Percentiles rank a stretch among this genome's conserved stretches.
Evolutionary conservation across 2,888 invertebrate species (phyloP).

Genomic region (Petrophora chlorosata): DNA sequence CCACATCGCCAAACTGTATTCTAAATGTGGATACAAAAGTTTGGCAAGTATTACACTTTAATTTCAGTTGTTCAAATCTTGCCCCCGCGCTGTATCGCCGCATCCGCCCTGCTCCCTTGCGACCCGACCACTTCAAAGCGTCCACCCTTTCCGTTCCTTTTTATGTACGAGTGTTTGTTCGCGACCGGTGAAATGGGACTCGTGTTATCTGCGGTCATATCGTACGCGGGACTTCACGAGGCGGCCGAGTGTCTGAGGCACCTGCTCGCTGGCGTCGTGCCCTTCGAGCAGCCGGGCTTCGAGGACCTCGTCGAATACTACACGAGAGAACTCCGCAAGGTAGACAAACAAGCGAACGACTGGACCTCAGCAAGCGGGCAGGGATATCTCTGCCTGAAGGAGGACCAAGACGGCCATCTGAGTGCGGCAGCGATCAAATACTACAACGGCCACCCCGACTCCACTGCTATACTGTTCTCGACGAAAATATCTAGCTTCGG

Average conservation of each 20-base stretch:
- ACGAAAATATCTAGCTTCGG: slow-evolving; percentile 82
- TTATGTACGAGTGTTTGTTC: slow-evolving; percentile 47
- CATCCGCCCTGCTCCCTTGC: slow-evolving; percentile 64
- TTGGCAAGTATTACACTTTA: slow-evolving; percentile 81
- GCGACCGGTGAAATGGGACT: slow-evolving; percentile 85
- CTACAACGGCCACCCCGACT: slow-evolving; percentile 67
- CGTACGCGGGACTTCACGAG: slow-evolving; percentile 90
- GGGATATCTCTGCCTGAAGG: slow-evolving; percentile 70
- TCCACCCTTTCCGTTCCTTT: slow-evolving; percentile 54
- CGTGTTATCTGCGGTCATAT: slow-evolving; percentile 88
- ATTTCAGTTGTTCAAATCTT: slow-evolving; percentile 83
- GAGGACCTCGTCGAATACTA: slow-evolving; percentile 71
- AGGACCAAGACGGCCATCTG: slow-evolving; percentile 67
- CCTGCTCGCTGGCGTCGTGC: slow-evolving; percentile 73
- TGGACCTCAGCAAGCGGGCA: slow-evolving; percentile 72
- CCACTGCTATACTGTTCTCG: slow-evolving; percentile 76
- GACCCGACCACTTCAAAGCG: slow-evolving; percentile 50
- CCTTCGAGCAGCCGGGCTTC: slow-evolving; percentile 68
- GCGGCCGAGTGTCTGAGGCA: slow-evolving; percentile 84
- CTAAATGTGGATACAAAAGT: slow-evolving; percentile 78
- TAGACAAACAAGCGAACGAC: slow-evolving; percentile 58
- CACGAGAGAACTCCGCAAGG: slow-evolving; percentile 61
- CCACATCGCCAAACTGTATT: slow-evolving; percentile 73
- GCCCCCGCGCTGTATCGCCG: slow-evolving; percentile 77
- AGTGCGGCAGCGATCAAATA: slow-evolving; percentile 72